phyloP scores from a whole-genome alignment of 2,797 vertebrate genomes.

The Jordanella pulchra region DNA sequence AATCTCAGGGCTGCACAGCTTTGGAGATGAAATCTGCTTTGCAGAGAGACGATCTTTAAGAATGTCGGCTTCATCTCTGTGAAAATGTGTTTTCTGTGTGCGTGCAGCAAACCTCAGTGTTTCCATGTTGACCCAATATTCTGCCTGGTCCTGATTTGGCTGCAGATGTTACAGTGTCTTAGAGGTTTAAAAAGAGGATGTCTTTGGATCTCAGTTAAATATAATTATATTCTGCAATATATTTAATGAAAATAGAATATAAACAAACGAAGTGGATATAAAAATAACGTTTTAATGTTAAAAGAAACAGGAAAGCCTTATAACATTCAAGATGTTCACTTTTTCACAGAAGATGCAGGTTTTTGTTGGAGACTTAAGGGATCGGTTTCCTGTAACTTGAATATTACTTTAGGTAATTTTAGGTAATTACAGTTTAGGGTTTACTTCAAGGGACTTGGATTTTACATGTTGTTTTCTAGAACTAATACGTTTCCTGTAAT shows the following conservation, averaged over 20 bases:
- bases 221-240: slow-evolving; percentile 9
- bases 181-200: slow-evolving; percentile 15
- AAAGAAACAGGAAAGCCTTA: background rate
- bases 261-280: background rate
- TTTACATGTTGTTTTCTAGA: background rate
- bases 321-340: background rate
- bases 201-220: slow-evolving; percentile 3
- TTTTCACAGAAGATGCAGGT: background rate
- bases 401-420: background rate
- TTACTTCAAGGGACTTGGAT: too few species aligned
- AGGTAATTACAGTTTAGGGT: too few species aligned
- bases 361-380: background rate
- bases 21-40: slow-evolving; percentile 53
- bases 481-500: background rate
- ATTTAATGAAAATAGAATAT: background rate
- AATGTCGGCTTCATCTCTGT: slow-evolving; percentile 20
- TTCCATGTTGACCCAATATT: slow-evolving; percentile 21
- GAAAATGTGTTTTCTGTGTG: slow-evolving; percentile 15
- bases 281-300: background rate
- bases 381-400: background rate
- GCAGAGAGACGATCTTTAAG: slow-evolving; percentile 22
- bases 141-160: slow-evolving; percentile 21
- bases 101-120: slow-evolving; percentile 12
- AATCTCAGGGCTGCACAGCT: slow-evolving; percentile 52
- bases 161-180: slow-evolving; percentile 1